Evolutionary conservation across 1,140 invertebrate genomes (phyloP).

Genomic region (Drosophila sucinea): DNA sequence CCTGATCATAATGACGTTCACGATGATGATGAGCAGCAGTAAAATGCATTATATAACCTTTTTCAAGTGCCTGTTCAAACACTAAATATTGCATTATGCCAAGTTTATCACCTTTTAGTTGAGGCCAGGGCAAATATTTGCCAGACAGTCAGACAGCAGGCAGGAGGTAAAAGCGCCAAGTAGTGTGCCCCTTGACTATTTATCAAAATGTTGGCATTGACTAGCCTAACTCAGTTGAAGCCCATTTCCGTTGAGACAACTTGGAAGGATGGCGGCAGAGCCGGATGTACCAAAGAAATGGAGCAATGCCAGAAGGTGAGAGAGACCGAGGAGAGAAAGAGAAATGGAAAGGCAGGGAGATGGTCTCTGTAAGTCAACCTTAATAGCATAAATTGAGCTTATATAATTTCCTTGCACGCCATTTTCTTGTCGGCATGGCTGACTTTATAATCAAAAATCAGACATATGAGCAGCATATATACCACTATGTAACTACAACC

Average conservation of each 20-base stretch:
- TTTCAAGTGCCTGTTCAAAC: slow-evolving; percentile 56
- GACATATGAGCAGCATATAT: slow-evolving; percentile 10
- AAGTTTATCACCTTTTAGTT: slow-evolving; percentile 69
- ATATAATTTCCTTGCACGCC: slow-evolving; percentile 66
- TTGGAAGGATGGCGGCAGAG: not conserved
- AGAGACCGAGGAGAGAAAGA: not conserved
- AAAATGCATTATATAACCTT: slow-evolving; percentile 52
- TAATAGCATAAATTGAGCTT: slow-evolving; percentile 64
- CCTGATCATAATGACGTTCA: slow-evolving; percentile 12
- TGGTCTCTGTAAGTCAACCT: slow-evolving; percentile 51
- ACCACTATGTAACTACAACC: not conserved
- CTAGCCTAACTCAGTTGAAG: slow-evolving; percentile 38
- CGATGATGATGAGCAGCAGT: not conserved
- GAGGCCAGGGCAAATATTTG: slow-evolving; percentile 61
- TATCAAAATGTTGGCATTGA: slow-evolving; percentile 39
- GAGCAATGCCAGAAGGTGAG: slow-evolving; percentile 4
- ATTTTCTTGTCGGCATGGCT: slow-evolving; percentile 36
- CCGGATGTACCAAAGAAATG: slow-evolving; percentile 27
- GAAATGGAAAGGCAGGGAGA: not conserved
- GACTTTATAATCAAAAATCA: slow-evolving; percentile 33
- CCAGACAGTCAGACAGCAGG: slow-evolving; percentile 1
- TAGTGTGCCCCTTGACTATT: slow-evolving; percentile 35
- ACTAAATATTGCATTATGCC: slow-evolving; percentile 68
- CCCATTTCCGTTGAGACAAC: slow-evolving; percentile 45
- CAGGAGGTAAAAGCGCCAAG: no score